Base-by-base conservation (phyloP, 2,888 invertebrate species). In the Andrena bicolor region DNA sequence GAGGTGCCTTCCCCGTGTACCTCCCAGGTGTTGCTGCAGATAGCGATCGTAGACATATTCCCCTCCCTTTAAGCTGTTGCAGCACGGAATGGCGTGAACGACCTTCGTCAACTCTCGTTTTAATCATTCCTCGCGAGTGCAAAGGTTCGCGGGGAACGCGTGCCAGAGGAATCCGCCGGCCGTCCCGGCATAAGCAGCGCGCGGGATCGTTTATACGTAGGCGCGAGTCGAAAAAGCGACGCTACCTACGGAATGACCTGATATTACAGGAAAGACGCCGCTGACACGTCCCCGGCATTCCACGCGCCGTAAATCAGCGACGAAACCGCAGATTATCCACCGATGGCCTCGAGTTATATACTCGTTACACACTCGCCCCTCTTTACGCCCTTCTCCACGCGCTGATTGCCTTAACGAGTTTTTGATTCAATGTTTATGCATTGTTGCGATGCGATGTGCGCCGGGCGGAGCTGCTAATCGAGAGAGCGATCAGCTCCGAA, bases 351-450 rank as follows among this genome's bases (percentile, higher is more conserved):
- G 71, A 76, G 60, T 82, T 76, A 80, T 74, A 56, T 71, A 71
- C 75, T 71, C 75, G 70, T 82, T 80, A 80, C 80, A 71, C n/a
- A 49, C 66, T 30, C 65, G 51, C 48, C 20, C 66, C 26, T 53
- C 32, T 7, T 41, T 13, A 2, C 13, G 48, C 35, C n/a, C 8
- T 70, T 32, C 41, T 41, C 16, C 2, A 13, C 10, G n/a, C 49
- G 56, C 49, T 56, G 71, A 82, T 82, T 71, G 53, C 41, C 48
- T 63, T 71, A 80, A 82, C 80, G 80, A 82, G 70, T 76, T 82
- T 80, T 76, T 75, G 65, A 80, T 80, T 80, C 75, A 66, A 82
- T 76, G 60, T 82, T 80, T 82, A 75, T 80, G 35, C 61, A 76
- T 71, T 70, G 58, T 65, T 41, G 53, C 63, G 61, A 79, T 68